Evolutionary conservation across 2,113 vertebrate species (phyloP).

Genomic region (Procavia capensis): DNA sequence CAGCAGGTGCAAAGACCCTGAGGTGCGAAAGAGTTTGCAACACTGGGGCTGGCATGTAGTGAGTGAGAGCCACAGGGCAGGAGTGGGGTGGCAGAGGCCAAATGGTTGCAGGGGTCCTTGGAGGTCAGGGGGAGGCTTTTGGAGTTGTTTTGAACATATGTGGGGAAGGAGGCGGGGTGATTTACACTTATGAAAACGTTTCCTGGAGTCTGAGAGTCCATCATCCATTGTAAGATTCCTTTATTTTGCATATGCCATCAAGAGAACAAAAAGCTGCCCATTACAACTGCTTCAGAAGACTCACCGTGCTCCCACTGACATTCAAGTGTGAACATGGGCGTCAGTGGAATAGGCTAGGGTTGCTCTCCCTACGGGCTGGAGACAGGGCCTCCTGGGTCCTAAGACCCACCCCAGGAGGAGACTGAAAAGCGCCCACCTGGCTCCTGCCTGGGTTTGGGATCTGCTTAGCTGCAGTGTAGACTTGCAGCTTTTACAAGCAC

Average conservation of each 20-base stretch:
- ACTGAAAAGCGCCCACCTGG: rapidly evolving
- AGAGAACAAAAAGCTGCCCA: background rate
- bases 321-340: background rate
- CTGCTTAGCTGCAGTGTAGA: background rate
- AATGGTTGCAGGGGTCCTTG: background rate
- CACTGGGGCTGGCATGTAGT: background rate
- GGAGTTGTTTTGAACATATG: background rate
- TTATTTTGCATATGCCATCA: background rate
- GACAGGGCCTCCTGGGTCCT: background rate
- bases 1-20: background rate
- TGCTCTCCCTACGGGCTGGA: background rate
- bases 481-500: background rate
- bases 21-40: background rate
- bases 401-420: background rate
- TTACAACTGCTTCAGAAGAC: background rate
- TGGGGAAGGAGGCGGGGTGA: background rate
- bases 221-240: background rate
- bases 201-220: background rate
- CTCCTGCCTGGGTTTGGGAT: no score
- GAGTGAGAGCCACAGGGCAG: background rate
- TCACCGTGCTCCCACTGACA: background rate
- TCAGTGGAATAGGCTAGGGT: background rate
- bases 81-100: background rate
- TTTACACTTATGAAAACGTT: background rate
- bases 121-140: background rate